phyloP scores from a whole-genome alignment of 2,797 vertebrate genomes.

The Melanotaenia nigrans region DNA sequence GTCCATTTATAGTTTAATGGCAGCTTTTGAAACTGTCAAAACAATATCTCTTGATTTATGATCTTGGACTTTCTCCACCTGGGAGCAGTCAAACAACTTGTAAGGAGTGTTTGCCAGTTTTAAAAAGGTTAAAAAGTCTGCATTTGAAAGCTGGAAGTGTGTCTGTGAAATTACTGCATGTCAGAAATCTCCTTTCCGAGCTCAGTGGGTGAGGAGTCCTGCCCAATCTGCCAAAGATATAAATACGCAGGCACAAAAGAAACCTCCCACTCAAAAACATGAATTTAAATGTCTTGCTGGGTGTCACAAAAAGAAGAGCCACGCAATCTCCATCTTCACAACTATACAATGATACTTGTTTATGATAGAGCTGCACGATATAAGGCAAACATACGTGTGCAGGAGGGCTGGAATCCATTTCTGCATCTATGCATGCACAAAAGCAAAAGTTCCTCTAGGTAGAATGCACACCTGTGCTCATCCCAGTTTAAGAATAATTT shows the following conservation, averaged over 20 bases:
- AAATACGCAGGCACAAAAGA: background rate
- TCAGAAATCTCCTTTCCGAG: background rate
- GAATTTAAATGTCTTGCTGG: background rate
- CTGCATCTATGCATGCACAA: background rate
- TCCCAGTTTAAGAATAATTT: background rate
- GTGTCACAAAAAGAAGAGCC: background rate
- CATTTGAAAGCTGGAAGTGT: background rate
- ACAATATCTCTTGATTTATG: background rate
- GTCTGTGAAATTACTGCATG: background rate
- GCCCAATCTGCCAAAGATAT: background rate
- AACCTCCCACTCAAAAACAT: background rate
- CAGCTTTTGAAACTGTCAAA: background rate
- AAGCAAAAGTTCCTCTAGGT: background rate
- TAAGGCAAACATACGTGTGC: background rate
- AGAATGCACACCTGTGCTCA: background rate
- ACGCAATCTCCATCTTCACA: background rate
- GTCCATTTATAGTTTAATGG: background rate
- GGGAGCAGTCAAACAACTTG: background rate
- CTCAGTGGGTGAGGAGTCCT: background rate
- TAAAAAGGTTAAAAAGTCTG: background rate
- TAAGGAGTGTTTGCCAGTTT: background rate
- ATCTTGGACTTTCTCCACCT: background rate
- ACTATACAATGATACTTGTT: too few relatives aligned
- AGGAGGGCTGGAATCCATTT: background rate
- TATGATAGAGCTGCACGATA: background rate